These are phyloP conservation scores for Pionites leucogaster DNA, from an alignment of 2,113 vertebrate genomes.

Conservation along the genomic window DNA sequence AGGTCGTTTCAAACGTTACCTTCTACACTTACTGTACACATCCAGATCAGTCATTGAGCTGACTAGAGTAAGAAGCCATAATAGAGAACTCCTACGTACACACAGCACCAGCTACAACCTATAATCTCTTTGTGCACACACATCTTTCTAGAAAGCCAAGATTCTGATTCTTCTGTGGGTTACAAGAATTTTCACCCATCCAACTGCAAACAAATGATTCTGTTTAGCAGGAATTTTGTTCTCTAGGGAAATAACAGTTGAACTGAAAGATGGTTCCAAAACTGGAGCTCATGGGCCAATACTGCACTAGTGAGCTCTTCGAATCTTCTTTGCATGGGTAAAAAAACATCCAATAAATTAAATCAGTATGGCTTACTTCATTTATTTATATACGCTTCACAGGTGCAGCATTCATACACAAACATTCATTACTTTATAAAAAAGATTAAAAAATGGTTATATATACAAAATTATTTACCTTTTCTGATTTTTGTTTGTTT, in stretches of 20 bases:
- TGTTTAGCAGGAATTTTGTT: slow-evolving; percentile 64
- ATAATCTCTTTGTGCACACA: slow-evolving; percentile 41
- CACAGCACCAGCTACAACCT: slow-evolving; percentile 54
- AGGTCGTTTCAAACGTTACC: slow-evolving; percentile 11
- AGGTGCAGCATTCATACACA: slow-evolving; percentile 85
- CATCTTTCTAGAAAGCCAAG: slow-evolving; percentile 59
- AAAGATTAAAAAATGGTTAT: slow-evolving; percentile 89
- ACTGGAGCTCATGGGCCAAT: slow-evolving; percentile 71
- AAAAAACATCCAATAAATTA: slow-evolving; percentile 95
- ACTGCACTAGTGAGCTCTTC: slow-evolving; percentile 70
- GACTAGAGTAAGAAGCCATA: slow-evolving; percentile 19
- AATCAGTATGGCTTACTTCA: slow-evolving; percentile 88
- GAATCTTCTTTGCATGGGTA: slow-evolving; percentile 74
- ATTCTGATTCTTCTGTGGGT: slow-evolving; percentile 61
- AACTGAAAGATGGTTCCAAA: slow-evolving; percentile 58
- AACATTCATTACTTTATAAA: slow-evolving; percentile 86
- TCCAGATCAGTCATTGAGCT: not conserved
- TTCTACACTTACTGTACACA: slow-evolving; percentile 48
- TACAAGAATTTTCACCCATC: slow-evolving; percentile 50
- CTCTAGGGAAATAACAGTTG: slow-evolving; percentile 51
- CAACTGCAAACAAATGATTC: slow-evolving; percentile 54
- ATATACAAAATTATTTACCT: slow-evolving; percentile 86
- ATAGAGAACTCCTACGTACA: slow-evolving; percentile 46
- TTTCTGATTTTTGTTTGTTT: slow-evolving; percentile 72
- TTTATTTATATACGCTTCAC: slow-evolving; percentile 83